A percentile compares a stretch with the other conserved stretches of the same genome.
These are phyloP conservation scores for Catagonus wagneri DNA, from an alignment of 2,113 vertebrate genomes.

Conservation along the genomic window DNA sequence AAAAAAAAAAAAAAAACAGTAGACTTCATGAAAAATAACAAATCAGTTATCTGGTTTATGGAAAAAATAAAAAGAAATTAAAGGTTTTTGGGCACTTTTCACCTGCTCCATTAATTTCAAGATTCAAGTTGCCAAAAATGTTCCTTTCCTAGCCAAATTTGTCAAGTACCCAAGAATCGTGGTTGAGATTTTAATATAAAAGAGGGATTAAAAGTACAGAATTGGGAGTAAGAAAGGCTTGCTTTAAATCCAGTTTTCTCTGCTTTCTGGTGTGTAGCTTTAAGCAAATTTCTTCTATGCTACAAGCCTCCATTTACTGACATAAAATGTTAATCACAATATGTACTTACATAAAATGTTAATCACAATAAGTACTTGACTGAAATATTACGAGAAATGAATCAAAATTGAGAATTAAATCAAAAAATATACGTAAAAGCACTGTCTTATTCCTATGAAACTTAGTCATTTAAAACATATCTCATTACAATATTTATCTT, in stretches of 20 bases:
- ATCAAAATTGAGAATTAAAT: background rate
- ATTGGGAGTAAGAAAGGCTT: background rate
- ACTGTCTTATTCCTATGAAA: background rate
- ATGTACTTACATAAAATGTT: background rate
- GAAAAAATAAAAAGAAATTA: background rate
- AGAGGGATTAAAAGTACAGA: background rate
- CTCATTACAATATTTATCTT: background rate
- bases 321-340: background rate
- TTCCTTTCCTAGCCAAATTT: background rate
- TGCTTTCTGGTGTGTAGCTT: background rate
- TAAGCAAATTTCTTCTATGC: background rate
- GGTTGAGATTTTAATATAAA: background rate
- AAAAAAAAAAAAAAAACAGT: too few relatives aligned
- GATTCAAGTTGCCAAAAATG: background rate
- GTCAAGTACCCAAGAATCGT: background rate
- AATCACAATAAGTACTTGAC: background rate
- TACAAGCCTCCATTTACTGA: background rate
- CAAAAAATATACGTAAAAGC: background rate
- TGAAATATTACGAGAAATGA: background rate
- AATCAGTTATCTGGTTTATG: background rate
- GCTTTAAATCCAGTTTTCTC: background rate
- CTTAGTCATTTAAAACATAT: background rate
- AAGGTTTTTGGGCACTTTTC: background rate
- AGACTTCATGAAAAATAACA: background rate
- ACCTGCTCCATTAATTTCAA: background rate